Conservation (phyloP, 2,797 vertebrate species). For the Acomys russatus region DNA sequence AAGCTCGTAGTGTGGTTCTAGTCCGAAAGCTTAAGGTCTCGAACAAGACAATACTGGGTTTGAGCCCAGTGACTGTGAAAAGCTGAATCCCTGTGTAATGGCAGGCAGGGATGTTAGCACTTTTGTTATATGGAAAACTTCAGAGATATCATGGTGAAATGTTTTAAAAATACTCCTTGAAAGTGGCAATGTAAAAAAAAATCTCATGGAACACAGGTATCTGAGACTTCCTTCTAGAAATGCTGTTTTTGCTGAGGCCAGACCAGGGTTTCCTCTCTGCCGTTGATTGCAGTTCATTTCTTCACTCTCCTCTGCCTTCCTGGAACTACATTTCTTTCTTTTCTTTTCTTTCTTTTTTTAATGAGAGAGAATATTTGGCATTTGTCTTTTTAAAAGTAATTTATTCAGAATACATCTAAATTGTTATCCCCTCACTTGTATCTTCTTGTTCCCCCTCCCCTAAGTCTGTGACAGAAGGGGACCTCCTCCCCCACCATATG, state of each 20-base stretch:
- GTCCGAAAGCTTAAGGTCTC: neutral
- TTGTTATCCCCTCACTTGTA: too few species aligned
- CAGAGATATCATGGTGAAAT: neutral
- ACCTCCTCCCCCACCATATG: too few species aligned
- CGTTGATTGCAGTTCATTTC: neutral
- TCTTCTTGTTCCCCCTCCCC: too few species aligned
- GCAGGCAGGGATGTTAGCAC: neutral
- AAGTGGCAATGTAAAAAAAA: conserved; percentile 20
- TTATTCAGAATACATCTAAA: too few species aligned
- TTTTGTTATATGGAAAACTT: conserved; percentile 42
- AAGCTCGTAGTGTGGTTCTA: neutral
- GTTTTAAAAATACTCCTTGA: conserved; percentile 6
- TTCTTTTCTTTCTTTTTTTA: too few species aligned
- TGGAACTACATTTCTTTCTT: neutral
- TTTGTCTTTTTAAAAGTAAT: too few species aligned
- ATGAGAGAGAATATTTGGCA: too few species aligned
- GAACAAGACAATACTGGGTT: neutral
- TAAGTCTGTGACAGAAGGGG: too few species aligned
- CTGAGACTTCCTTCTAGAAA: conserved; percentile 36
- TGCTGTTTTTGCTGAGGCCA: neutral
- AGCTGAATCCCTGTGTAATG: neutral
- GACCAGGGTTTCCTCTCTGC: neutral
- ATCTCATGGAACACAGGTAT: neutral
- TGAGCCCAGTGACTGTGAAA: neutral
- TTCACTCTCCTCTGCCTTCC: neutral